Evolutionary conservation across 2,113 vertebrate species (phyloP), one percentile per base, ranked within the genome.

Genomic region (Struthio camelus): DNA sequence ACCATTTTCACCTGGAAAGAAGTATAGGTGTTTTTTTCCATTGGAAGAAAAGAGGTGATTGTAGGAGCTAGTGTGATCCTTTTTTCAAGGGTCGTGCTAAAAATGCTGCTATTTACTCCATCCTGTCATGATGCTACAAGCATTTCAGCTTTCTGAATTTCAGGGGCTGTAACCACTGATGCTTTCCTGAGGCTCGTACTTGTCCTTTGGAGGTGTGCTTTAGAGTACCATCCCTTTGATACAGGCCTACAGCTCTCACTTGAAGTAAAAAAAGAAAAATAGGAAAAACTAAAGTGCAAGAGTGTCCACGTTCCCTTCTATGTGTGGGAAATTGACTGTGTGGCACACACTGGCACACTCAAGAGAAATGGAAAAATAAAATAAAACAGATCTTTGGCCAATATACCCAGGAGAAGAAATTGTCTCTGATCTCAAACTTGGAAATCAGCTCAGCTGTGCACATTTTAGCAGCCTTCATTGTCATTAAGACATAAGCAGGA

Each of bases 81-180:
- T 89, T 94, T 95, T 92, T 71, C 86, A 82, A 93, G 67, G 38
- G n/a, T 75, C 75, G 20, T 90, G 46, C 24, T 75, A 90, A 16
- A 46, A 69, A 46, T 70, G 36, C 15, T 66, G 40, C 13, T 17
- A 28, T 61, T 87, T 85, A 46, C 34, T 17, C 83, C 67, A 88
- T 40, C 36, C 78, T 56, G 62, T 66, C 67, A 67, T 25, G 38
- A 82, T 66, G 44, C 18, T 72, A 71, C 65, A 87, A 87, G 18
- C 11, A 36, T 66, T 85, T 81, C 78, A 80, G 22, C 34, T 75
- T 93, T 93, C 71, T 80, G 50, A 85, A 92, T 92, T 96, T 94
- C 54, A 91, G 80, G 81, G 22, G 28, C 20, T 84, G 4, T 70
- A 94, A 72, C 15, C 8, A 10, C 25, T 90, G 7, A 14, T 85